Evolutionary conservation across 2,113 vertebrate genomes (phyloP).

Genomic region (Chloropsis hardwickii): DNA sequence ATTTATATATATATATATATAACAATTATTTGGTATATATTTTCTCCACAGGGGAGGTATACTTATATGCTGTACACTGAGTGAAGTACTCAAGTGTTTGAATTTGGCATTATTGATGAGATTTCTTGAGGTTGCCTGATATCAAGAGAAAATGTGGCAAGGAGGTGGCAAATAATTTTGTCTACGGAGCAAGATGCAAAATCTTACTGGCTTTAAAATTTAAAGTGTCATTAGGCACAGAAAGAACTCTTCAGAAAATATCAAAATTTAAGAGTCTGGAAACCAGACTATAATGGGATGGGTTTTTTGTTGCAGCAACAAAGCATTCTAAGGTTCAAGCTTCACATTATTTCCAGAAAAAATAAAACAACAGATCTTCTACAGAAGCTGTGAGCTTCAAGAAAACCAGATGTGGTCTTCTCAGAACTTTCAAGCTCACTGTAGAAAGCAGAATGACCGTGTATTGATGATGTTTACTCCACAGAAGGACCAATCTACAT

Average conservation of each 20-base stretch:
- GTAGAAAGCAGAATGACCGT: neutral
- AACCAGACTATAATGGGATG: neutral
- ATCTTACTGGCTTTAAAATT: neutral
- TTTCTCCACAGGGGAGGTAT: neutral
- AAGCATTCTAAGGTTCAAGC: neutral
- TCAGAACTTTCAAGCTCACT: neutral
- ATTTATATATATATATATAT: too few species aligned
- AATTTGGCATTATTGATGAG: neutral
- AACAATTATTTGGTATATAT: neutral
- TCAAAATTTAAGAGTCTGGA: neutral
- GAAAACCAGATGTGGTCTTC: neutral
- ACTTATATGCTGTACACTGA: neutral
- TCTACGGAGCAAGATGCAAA: neutral
- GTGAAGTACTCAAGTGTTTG: neutral
- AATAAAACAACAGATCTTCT: neutral
- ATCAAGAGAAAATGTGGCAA: neutral
- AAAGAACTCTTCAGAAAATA: neutral
- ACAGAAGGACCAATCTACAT: neutral
- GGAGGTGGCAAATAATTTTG: neutral
- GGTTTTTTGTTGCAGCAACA: neutral
- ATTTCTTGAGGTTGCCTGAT: neutral
- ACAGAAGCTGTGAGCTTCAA: neutral
- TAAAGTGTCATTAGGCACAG: neutral
- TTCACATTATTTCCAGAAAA: neutral
- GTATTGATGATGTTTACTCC: neutral